Conservation (phyloP, 23 tunicate species). For the Corella eumyota region DNA sequence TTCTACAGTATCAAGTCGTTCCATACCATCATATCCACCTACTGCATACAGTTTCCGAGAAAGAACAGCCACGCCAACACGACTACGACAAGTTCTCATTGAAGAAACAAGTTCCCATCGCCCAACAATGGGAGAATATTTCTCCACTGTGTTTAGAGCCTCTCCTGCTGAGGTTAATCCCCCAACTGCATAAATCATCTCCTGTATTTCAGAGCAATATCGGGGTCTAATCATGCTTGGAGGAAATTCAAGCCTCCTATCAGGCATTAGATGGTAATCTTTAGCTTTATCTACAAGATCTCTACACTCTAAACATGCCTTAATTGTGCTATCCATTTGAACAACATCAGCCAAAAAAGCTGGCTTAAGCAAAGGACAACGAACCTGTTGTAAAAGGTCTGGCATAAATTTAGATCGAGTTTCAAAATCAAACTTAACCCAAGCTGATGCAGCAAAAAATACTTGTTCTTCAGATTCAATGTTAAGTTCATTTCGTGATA, state of each 20-base stretch:
- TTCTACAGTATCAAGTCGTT: slow-evolving; percentile 74
- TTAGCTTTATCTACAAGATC: slow-evolving; percentile 86
- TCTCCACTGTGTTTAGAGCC: slow-evolving; percentile 79
- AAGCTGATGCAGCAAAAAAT: slow-evolving; percentile 58
- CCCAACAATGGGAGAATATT: slow-evolving; percentile 35
- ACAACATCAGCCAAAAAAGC: slow-evolving; percentile 78
- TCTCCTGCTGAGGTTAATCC: slow-evolving; percentile 72
- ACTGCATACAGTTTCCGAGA: slow-evolving; percentile 71
- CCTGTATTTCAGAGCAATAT: slow-evolving; percentile 68
- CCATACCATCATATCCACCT: slow-evolving; percentile 80
- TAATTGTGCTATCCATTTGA: slow-evolving; percentile 60
- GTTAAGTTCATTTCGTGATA: slow-evolving; percentile 61
- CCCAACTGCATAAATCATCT: slow-evolving; percentile 79
- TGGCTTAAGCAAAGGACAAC: slow-evolving; percentile 67
- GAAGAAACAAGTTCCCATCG: slow-evolving; percentile 57
- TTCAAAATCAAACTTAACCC: slow-evolving; percentile 47
- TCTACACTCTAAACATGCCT: slow-evolving; percentile 67
- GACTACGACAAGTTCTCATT: slow-evolving; percentile 65
- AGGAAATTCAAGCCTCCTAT: slow-evolving; percentile 63
- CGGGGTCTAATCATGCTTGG: slow-evolving; percentile 61
- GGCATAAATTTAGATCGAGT: slow-evolving; percentile 42
- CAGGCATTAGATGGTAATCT: slow-evolving; percentile 89
- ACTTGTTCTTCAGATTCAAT: slow-evolving; percentile 79
- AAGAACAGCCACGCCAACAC: slow-evolving; percentile 85
- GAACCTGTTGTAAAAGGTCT: slow-evolving; percentile 51